Percentiles rank a stretch among this genome's conserved stretches.
These are phyloP conservation scores for Boloria selene DNA, from an alignment of 2,888 invertebrate species.

Conservation along the genomic window DNA sequence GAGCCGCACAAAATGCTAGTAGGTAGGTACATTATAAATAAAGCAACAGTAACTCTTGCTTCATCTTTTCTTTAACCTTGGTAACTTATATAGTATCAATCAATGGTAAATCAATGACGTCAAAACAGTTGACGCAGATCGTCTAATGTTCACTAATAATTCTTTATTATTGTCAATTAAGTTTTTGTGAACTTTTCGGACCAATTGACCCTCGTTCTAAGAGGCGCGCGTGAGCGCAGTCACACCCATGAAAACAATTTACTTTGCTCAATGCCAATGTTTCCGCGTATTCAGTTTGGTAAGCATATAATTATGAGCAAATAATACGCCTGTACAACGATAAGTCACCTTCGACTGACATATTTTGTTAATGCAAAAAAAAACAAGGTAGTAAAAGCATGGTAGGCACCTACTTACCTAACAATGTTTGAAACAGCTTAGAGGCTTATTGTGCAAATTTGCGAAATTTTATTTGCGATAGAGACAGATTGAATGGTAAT, in stretches of 20 bases:
- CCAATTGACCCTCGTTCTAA: conserved; percentile 69
- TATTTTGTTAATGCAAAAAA: background rate
- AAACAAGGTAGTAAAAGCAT: no score
- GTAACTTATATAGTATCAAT: conserved; percentile 41
- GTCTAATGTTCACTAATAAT: conserved; percentile 56
- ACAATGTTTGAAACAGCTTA: background rate
- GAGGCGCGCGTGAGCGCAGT: conserved; percentile 56
- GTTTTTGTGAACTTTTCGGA: conserved; percentile 66
- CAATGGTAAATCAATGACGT: conserved; percentile 56
- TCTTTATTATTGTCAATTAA: conserved; percentile 70
- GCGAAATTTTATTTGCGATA: no score
- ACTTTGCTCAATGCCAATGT: background rate
- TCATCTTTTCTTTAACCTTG: conserved; percentile 39
- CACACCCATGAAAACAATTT: conserved; percentile 46
- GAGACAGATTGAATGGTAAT: no score
- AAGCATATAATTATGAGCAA: background rate
- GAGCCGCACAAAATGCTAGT: no score
- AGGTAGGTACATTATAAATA: background rate
- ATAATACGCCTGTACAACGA: background rate
- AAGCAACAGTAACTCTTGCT: conserved; percentile 20
- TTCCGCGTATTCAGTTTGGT: conserved; percentile 7
- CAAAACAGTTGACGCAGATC: conserved; percentile 68
- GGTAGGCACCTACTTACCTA: no score
- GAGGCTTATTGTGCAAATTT: no score
- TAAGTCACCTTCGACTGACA: background rate